Base-by-base conservation (phyloP, 2,113 vertebrate species). In the Corydoras sp. region DNA sequence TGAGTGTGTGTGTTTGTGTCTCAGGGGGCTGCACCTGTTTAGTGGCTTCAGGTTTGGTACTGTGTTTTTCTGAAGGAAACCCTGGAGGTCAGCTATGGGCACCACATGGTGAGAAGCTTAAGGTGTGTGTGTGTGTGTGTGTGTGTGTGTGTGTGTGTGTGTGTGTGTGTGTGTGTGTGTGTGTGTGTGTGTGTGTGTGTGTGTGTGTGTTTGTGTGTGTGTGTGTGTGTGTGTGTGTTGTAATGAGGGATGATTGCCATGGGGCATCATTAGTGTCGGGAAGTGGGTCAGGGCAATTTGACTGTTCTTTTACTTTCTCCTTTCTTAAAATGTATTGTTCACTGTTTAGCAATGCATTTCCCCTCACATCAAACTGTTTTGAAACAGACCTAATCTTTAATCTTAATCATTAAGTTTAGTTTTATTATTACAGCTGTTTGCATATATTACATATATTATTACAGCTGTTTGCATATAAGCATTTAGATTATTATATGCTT, bases 1-100 rank as follows among this genome's bases (percentile, higher is more conserved):
- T 68, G 63, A 71, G 62, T 60, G 67, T 63, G 58, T 70, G 76
- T 62, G 87, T 83, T 9, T 75, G 80, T 80, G 72, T 87, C 80
- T 59, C 77, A 11, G 84, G 88, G 81, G 83, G 83, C 72, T 61
- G 86, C 92, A 95, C 94, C 93, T 94, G 93, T 91, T 88, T 88
- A 82, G 11, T 61, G 59, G 35, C 64, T 75, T 68, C 66, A 69
- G 56, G 76, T 77, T 77, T 48, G 82, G 84, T 90, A 88, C 86
- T 86, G 61, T 58, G 74, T 80, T 81, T 5, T 59, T 72, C 81
- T 61, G 60, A 10, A 61, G 77, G 78, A 56, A 56, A 71, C 86
- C 85, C 88, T 5, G 62, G 62, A 85, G 88, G 83, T 9, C 75
- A 65, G 77, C 72, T 85, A 78, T 54, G 50, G 83, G 82, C 84